Conservation (phyloP, 1,140 invertebrate genomes). For the Scaptomyza pallida region DNA sequence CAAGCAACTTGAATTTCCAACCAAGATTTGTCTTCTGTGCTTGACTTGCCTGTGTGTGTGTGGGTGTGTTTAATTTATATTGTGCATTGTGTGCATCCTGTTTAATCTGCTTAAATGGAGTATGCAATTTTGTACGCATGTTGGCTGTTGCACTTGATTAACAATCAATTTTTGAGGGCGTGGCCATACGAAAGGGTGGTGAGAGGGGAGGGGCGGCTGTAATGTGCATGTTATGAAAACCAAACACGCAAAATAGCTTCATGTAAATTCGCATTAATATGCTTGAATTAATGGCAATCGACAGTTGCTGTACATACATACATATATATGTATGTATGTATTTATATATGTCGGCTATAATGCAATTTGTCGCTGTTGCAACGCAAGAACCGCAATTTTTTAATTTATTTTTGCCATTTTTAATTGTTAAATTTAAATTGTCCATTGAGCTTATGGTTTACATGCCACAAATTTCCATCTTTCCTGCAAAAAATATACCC, state of each 20-base stretch:
- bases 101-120: not conserved
- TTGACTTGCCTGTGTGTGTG: not conserved
- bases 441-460: constrained; percentile 50
- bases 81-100: too few species aligned
- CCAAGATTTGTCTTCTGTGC: constrained; percentile 4
- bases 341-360: constrained; percentile 9
- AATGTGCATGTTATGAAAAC: constrained; percentile 59
- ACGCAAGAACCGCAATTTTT: constrained; percentile 68
- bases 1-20: constrained; percentile 1
- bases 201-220: constrained; percentile 18
- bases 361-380: constrained; percentile 66
- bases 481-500: too few species aligned
- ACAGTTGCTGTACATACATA: constrained; percentile 28
- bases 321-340: not conserved
- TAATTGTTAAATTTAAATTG: constrained; percentile 77
- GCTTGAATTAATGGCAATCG: constrained; percentile 75
- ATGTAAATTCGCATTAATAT: constrained; percentile 75
- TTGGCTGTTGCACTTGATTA: constrained; percentile 58
- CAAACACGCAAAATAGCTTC: constrained; percentile 51
- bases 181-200: too few species aligned
- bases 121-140: not conserved
- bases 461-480: constrained; percentile 32
- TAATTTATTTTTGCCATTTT: constrained; percentile 75
- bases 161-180: constrained; percentile 46
- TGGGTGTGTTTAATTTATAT: not conserved